Percentiles rank a stretch among this genome's conserved stretches.
phyloP scores from a whole-genome alignment of 2,888 invertebrate genomes.

The Arrhopalites spinosus region DNA sequence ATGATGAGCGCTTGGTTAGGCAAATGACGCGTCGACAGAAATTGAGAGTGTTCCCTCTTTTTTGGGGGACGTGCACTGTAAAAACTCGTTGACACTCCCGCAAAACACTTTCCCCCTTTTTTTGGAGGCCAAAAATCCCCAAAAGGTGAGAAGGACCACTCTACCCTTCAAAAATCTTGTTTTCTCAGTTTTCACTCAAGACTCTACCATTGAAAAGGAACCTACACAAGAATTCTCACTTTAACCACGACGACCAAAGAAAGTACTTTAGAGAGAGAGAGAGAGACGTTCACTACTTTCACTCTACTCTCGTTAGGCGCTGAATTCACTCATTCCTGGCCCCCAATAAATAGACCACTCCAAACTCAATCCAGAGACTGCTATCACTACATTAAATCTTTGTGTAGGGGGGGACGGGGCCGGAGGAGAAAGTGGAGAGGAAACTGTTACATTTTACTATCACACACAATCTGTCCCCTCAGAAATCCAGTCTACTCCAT shows the following conservation, averaged over 20 bases:
- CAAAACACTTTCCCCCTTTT: no score
- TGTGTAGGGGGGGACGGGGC: not conserved
- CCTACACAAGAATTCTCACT: no score
- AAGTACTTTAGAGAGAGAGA: no score
- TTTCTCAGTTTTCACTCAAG: no score
- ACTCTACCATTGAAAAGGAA: no score
- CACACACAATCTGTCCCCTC: not conserved
- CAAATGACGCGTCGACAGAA: constrained; percentile 26
- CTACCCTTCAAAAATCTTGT: no score
- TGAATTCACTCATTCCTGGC: constrained; percentile 3
- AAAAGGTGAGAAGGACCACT: no score
- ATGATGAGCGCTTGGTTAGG: constrained; percentile 26
- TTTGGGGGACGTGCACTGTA: not conserved
- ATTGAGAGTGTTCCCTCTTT: constrained; percentile 1
- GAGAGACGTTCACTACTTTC: not conserved
- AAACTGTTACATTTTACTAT: constrained; percentile 4
- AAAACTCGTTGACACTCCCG: not conserved
- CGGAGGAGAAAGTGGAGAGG: not conserved
- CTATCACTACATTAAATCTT: not conserved
- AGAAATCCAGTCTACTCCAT: not conserved
- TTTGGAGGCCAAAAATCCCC: no score
- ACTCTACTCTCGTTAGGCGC: not conserved
- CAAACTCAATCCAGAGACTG: not conserved
- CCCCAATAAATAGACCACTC: not conserved
- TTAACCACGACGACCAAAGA: no score